A percentile compares a stretch with the other conserved stretches of the same genome.
Evolutionary conservation across 2,888 invertebrate genomes (phyloP).

Genomic region (Tenthredo notha): DNA sequence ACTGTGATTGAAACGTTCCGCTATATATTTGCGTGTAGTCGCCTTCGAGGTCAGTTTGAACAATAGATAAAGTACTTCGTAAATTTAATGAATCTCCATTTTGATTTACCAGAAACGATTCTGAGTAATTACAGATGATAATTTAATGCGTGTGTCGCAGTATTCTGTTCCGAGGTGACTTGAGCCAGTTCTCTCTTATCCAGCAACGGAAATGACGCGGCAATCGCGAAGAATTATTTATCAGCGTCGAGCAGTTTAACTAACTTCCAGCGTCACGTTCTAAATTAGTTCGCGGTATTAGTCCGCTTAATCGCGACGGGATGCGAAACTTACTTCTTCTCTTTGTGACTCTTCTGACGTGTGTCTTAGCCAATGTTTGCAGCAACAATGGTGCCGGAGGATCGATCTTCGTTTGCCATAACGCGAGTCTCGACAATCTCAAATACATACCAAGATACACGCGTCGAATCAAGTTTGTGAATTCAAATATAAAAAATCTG

Average conservation of each 20-base stretch:
- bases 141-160: slow-evolving; percentile 40
- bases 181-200: slow-evolving; percentile 28
- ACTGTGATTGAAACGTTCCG: not conserved
- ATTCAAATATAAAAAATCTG: slow-evolving; percentile 9
- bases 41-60: slow-evolving; percentile 15
- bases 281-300: slow-evolving; percentile 45
- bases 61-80: slow-evolving; percentile 8
- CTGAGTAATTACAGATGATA: slow-evolving; percentile 29
- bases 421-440: slow-evolving; percentile 29
- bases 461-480: slow-evolving; percentile 14
- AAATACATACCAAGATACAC: slow-evolving; percentile 42
- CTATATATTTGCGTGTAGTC: not conserved
- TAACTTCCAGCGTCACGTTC: slow-evolving; percentile 39
- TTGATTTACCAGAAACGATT: not conserved
- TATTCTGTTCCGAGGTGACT: slow-evolving; percentile 23
- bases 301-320: slow-evolving; percentile 49
- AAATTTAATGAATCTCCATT: slow-evolving; percentile 17
- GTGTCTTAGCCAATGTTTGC: slow-evolving; percentile 40
- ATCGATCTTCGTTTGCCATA: slow-evolving; percentile 43
- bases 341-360: slow-evolving; percentile 40
- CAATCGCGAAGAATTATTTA: slow-evolving; percentile 48
- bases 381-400: slow-evolving; percentile 35
- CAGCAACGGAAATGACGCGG: slow-evolving; percentile 48
- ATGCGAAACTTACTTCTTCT: slow-evolving; percentile 46
- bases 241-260: slow-evolving; percentile 31